Evolutionary conservation across 2,797 vertebrate species (phyloP), one percentile per base, ranked within the genome.

Genomic region (Nyctalus aviator): DNA sequence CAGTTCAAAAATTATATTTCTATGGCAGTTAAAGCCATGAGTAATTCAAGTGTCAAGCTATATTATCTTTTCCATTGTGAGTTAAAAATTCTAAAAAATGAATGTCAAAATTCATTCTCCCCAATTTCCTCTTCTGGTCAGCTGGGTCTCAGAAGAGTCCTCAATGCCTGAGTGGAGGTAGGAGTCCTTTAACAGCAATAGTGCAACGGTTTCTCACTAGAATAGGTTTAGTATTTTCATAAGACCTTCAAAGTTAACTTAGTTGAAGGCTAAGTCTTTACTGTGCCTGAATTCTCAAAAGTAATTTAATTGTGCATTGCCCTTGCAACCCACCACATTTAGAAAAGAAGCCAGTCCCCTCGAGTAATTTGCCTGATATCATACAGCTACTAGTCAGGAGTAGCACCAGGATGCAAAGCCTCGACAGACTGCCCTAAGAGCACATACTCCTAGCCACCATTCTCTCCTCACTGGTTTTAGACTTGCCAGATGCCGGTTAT

Each of bases 1-100:
- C 3, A 95, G 21, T 84, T n/a, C 66, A 71, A 83, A 90, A 73
- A 72, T 84, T 88, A 93, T 92, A 93, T 66, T 48, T 69, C 48
- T n/a, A 57, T 82, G 17, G 17, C 91, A 55, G 27, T 72, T 81
- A 87, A 91, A 84, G 25, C 41, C 21, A 44, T 27, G 64, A 87
- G 11, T 92, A 78, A 90, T 66, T 90, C 73, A 93, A 90, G 14
- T 53, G 15, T 57, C 44, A 79, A 64, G 55, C 84, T 83, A 82
- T 55, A 82, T 59, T 69, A 72, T 71, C 46, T 82, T 91, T 41
- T 41, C 30, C 35, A 17, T 82, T 91, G 12, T 89, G 69, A 77
- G 13, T 77, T 88, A 73, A 92, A 92, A 81, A 23, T 73, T 69
- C 53, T 62, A 75, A 75, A 23, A 83, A 93, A 89, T 17, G 77